Evolutionary conservation across 1,140 invertebrate genomes (phyloP), one percentile per base, ranked within the genome.

Genomic region (Drosophila asahinai): DNA sequence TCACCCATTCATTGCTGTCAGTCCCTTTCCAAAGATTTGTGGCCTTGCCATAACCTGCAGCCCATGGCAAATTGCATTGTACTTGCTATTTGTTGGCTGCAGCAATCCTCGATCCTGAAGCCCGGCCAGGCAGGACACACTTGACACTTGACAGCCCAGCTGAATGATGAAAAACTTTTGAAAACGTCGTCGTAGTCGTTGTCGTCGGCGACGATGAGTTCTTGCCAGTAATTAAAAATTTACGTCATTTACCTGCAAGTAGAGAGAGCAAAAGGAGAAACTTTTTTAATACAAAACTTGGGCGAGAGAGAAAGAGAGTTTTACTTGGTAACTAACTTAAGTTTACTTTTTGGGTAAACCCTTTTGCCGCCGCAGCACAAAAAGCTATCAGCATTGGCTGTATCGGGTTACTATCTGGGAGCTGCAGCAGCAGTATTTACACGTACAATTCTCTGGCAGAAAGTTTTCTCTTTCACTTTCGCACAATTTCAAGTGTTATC

Each of bases 191-290:
- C 42, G 42, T 40, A 47, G 38, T 60, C 45, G 14, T 52, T 45
- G 17, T 58, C 36, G 55, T 43, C 27, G 58, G 36, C 19, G 59
- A 81, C 40, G 80, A 65, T 63, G 61, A 86, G 75, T 86, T 86
- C 80, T 83, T 52, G 77, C 79, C 71, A 71, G 84, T 87, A 87
- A 87, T 89, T 87, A 87, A 87, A 87, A 87, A 87, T 87, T 83
- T 87, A 87, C 84, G 81, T 87, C 84, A 87, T 87, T 87, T 87
- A 87, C 83, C 83, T 87, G 84, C 43, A 86, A 86, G 81, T 80
- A 83, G 60, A 84, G 76, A 54, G 58, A 80, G 63, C 45, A 81
- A 75, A 72, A 71, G 57, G 77, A 63, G 66, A 82, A 87, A 87
- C 64, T 87, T 87, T 87, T 87, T 87, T 87, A 87, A 87, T 83